phyloP scores from a whole-genome alignment of 2,797 vertebrate species.

The Xerus rutilus region DNA sequence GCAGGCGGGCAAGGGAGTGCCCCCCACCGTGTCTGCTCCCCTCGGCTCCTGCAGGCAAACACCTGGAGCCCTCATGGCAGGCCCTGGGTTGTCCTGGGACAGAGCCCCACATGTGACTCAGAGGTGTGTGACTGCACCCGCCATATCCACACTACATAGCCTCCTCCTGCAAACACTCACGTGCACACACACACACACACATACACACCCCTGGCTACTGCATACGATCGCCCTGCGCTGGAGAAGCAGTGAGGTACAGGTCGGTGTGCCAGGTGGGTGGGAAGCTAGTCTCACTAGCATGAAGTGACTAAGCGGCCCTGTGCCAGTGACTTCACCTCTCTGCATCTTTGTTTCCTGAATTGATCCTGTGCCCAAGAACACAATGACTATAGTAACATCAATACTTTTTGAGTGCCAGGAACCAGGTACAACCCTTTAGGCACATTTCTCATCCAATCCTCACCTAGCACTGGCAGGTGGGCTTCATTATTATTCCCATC shows the following conservation, averaged over 20 bases:
- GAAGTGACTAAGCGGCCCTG: background rate
- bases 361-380: background rate
- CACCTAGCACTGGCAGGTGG: background rate
- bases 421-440: background rate
- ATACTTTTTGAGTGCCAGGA: background rate
- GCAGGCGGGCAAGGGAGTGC: background rate
- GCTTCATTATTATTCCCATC: background rate
- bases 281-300: background rate
- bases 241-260: background rate
- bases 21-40: slow-evolving; percentile 29
- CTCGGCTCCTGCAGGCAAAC: slow-evolving; percentile 74
- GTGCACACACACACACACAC: background rate
- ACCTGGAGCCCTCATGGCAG: slow-evolving; percentile 78
- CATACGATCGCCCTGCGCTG: background rate
- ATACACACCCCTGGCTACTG: background rate
- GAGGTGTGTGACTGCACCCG: background rate
- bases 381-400: background rate
- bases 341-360: background rate
- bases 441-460: background rate
- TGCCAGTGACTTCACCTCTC: background rate
- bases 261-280: background rate
- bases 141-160: background rate
- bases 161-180: background rate
- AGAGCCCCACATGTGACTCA: background rate
- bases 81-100: slow-evolving; percentile 62